These are phyloP conservation scores for Lacerta agilis DNA, from an alignment of 2,797 vertebrate genomes.

Conservation along the genomic window DNA sequence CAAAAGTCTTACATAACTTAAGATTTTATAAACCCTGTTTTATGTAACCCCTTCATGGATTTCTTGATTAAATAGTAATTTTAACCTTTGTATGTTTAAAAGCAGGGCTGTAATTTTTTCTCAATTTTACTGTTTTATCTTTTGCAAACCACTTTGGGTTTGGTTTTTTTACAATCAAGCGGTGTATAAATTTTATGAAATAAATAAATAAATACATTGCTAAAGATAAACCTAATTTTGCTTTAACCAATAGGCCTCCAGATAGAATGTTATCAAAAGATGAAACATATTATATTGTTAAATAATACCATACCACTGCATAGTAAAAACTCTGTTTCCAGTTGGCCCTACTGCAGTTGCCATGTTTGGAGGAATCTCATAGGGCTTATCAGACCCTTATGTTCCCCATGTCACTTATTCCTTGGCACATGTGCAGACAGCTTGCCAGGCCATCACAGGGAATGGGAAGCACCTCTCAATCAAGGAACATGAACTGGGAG, in stretches of 20 bases:
- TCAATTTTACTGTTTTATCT: no score
- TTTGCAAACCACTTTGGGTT: no score
- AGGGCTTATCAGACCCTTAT: neutral
- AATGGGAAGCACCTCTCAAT: neutral
- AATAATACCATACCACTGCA: neutral
- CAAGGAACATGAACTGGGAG: neutral
- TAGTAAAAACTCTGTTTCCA: neutral
- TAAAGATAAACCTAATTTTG: neutral
- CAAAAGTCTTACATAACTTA: no score
- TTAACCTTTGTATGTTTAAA: no score
- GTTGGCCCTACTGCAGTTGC: neutral
- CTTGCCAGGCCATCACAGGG: neutral
- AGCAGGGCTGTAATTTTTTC: no score
- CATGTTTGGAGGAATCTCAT: neutral
- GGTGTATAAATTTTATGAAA: no score
- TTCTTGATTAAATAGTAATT: no score
- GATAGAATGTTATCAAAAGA: neutral
- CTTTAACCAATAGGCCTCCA: neutral
- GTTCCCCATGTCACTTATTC: neutral
- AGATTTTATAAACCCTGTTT: no score
- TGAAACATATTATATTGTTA: neutral
- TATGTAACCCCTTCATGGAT: no score
- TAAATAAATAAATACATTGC: no score
- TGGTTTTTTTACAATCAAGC: no score
- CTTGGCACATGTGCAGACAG: neutral